phyloP scores from a whole-genome alignment of 2,888 invertebrate genomes.

The Drosophila buzzatii region DNA sequence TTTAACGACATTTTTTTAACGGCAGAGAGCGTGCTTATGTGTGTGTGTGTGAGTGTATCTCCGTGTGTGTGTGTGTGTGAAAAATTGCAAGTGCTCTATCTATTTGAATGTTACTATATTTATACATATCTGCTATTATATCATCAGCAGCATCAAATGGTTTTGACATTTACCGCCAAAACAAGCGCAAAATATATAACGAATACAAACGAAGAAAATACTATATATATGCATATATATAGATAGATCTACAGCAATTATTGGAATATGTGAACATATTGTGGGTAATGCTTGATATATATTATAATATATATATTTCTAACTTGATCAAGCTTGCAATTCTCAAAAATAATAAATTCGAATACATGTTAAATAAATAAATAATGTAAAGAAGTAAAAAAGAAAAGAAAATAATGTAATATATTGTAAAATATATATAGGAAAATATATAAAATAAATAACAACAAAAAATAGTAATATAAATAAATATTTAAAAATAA shows the following conservation, averaged over 20 bases:
- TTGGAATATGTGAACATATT: not conserved
- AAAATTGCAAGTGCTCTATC: slow-evolving; percentile 20
- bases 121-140: slow-evolving; percentile 36
- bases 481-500: too few relatives aligned
- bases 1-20: slow-evolving; percentile 53
- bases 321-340: too few relatives aligned
- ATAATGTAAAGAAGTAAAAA: too few relatives aligned
- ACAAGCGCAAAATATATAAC: slow-evolving; percentile 18
- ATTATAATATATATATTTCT: too few relatives aligned
- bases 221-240: slow-evolving; percentile 1
- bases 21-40: not conserved
- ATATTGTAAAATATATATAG: too few relatives aligned
- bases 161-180: slow-evolving; percentile 50
- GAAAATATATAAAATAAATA: too few relatives aligned
- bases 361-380: too few relatives aligned
- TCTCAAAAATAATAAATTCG: too few relatives aligned
- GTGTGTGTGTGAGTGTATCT: not conserved
- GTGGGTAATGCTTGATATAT: too few relatives aligned
- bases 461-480: too few relatives aligned
- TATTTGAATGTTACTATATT: slow-evolving; percentile 23
- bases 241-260: not conserved
- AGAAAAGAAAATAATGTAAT: too few relatives aligned
- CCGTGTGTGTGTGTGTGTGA: not conserved
- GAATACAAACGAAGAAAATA: not conserved
- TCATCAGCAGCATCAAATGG: slow-evolving; percentile 55